Conservation (phyloP, 2,888 invertebrate genomes). For the Malacosoma neustria region DNA sequence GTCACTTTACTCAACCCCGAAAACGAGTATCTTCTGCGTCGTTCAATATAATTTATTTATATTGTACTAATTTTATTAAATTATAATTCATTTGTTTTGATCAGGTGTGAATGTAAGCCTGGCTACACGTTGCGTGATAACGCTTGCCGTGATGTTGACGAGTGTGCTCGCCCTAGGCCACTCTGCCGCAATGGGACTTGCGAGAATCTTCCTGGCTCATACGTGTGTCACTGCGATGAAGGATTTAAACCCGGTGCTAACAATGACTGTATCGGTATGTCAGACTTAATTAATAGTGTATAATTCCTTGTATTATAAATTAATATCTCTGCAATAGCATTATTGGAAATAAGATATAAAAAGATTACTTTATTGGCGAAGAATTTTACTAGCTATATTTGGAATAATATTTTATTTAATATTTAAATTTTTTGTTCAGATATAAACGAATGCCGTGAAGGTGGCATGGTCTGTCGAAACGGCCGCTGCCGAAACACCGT, state of each 20-base stretch:
- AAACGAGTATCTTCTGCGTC: too few species aligned
- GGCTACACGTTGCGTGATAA: slow-evolving; percentile 79
- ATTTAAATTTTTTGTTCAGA: too few species aligned
- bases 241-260: slow-evolving; percentile 86
- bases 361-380: too few species aligned
- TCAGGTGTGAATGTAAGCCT: slow-evolving; percentile 80
- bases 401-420: too few species aligned
- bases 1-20: too few species aligned
- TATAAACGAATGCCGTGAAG: slow-evolving; percentile 88
- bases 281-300: too few species aligned
- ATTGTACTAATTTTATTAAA: too few species aligned
- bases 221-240: slow-evolving; percentile 82
- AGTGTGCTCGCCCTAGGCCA: slow-evolving; percentile 81
- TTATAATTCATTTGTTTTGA: neutral
- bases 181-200: slow-evolving; percentile 86
- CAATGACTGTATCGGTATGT: slow-evolving; percentile 83
- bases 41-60: too few species aligned
- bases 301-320: too few species aligned
- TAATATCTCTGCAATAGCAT: too few species aligned
- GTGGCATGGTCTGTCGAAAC: slow-evolving; percentile 89
- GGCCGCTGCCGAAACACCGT: slow-evolving; percentile 87
- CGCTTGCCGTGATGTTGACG: slow-evolving; percentile 82
- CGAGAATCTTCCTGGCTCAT: slow-evolving; percentile 80
- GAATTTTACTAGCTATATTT: too few species aligned
- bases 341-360: too few species aligned